Evolutionary conservation across 2,888 invertebrate species (phyloP).

Genomic region (Venusia cambrica): DNA sequence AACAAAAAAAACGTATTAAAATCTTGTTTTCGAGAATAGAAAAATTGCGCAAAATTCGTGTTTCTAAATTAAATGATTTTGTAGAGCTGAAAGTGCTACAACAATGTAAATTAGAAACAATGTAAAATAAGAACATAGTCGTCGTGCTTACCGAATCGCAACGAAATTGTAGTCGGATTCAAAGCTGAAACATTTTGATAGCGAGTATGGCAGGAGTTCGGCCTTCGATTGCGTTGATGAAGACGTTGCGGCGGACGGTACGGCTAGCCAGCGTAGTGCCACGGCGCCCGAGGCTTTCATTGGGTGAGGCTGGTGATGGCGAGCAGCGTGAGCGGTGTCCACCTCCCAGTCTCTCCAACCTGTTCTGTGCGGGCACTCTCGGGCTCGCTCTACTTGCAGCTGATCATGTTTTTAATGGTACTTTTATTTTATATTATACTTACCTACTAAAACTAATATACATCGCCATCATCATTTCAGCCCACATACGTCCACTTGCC

Average conservation of each 20-base stretch:
- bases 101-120: too few relatives aligned
- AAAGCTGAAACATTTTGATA: not conserved
- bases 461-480: too few relatives aligned
- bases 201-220: conserved; percentile 25
- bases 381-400: conserved; percentile 63
- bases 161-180: conserved; percentile 13
- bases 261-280: conserved; percentile 35
- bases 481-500: too few relatives aligned
- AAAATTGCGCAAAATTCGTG: too few relatives aligned
- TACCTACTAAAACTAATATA: conserved; percentile 10
- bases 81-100: too few relatives aligned
- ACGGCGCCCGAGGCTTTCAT: conserved; percentile 24
- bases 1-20: too few relatives aligned
- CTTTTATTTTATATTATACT: too few relatives aligned
- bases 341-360: too few relatives aligned
- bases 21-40: too few relatives aligned
- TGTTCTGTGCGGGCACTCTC: conserved; percentile 46
- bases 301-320: conserved; percentile 23
- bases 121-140: conserved; percentile 16
- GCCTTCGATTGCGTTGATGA: conserved; percentile 8
- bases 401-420: conserved; percentile 64
- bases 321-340: too few relatives aligned
- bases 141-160: conserved; percentile 24
- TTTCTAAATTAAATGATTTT: too few relatives aligned
- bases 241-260: conserved; percentile 35